Percentiles rank a stretch among this genome's conserved stretches.
Evolutionary conservation across 2,888 invertebrate genomes (phyloP).

Genomic region (Meghimatium bilineatum): DNA sequence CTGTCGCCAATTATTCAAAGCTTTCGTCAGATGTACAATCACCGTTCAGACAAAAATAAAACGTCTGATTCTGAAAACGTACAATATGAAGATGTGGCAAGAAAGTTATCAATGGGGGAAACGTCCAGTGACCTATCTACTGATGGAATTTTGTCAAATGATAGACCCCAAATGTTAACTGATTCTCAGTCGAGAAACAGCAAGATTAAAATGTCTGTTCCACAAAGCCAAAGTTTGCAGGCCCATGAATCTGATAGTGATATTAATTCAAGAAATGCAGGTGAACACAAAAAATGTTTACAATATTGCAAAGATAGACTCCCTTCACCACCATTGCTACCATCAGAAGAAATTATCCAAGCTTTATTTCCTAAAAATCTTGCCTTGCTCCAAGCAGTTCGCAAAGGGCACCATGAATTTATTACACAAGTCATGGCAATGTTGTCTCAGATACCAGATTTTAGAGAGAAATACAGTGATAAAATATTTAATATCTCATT

Average conservation of each 20-base stretch:
- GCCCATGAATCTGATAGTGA: background rate
- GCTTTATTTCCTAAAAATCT: slow-evolving; percentile 17
- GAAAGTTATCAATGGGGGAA: background rate
- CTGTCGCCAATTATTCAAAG: background rate
- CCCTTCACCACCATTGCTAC: background rate
- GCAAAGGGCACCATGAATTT: background rate
- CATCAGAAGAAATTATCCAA: slow-evolving; percentile 10
- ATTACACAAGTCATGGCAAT: background rate
- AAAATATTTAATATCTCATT: background rate
- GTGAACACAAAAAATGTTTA: background rate
- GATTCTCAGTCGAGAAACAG: background rate
- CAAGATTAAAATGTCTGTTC: too few species aligned
- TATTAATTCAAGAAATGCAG: too few species aligned
- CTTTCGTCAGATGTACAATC: background rate
- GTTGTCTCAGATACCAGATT: slow-evolving; percentile 8
- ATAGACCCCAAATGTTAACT: background rate
- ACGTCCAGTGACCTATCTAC: background rate
- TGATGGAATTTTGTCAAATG: background rate
- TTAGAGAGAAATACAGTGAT: slow-evolving; percentile 9
- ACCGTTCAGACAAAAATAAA: background rate
- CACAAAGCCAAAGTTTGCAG: background rate
- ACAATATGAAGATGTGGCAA: background rate
- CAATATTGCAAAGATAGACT: background rate
- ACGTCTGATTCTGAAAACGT: background rate
- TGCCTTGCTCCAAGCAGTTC: background rate